Evolutionary conservation across 2,113 vertebrate species (phyloP).

Genomic region (Leucoraja erinaceus): DNA sequence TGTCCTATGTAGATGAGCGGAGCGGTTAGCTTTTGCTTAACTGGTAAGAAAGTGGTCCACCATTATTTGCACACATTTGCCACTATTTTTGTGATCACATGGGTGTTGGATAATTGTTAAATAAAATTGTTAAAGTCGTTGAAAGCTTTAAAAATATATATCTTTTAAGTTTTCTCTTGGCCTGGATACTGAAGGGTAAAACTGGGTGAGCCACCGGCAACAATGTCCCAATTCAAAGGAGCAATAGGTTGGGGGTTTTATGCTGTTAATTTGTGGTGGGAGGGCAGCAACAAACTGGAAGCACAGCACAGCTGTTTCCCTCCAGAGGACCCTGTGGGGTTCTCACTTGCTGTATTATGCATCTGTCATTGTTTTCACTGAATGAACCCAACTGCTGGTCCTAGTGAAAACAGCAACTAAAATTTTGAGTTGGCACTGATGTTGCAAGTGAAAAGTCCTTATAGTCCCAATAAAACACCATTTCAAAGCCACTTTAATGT

Average conservation of each 20-base stretch:
- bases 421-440: not conserved
- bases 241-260: not conserved
- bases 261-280: not conserved
- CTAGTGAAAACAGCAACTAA: not conserved
- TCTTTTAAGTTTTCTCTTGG: not conserved
- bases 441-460: not conserved
- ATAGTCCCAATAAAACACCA: not conserved
- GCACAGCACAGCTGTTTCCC: not conserved
- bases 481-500: slow-evolving; percentile 1
- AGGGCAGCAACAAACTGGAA: not conserved
- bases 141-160: too few relatives aligned
- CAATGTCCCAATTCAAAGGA: not conserved
- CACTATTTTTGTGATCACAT: not conserved
- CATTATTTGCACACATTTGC: not conserved
- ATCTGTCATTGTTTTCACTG: not conserved
- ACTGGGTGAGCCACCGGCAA: not conserved
- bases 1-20: not conserved
- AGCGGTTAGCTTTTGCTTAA: not conserved
- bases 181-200: not conserved
- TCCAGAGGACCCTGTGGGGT: not conserved
- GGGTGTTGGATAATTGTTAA: too few relatives aligned
- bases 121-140: too few relatives aligned
- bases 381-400: not conserved
- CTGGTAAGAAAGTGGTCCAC: not conserved
- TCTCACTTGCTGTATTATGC: not conserved